Base-by-base conservation (phyloP, 1,140 invertebrate genomes). In the Saccostrea cuccullata region DNA sequence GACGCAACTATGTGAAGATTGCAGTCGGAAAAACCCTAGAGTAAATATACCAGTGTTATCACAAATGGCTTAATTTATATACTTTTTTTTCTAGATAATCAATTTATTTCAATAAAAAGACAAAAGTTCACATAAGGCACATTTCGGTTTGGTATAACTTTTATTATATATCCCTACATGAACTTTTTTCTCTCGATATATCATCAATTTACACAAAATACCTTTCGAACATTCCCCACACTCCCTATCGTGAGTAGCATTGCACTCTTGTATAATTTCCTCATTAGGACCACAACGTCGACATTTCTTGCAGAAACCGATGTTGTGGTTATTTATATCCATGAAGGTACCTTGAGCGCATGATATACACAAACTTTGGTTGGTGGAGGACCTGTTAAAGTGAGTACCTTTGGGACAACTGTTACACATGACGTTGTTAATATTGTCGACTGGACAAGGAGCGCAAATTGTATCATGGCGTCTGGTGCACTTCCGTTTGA, bases 271-370 rank as follows among this genome's bases (percentile, higher is more conserved):
- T 5, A 30, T 26, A 11, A 15, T 77, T 13, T 30, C 13, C 15
- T 77, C 70, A 77, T 77, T 23, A 15, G 70, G 70, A 30, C 70
- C 70, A 77, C 70, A 77, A 5, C 70, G 70, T 15, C 70, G 23
- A 77, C 70, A 77, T 15, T 11, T 77, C 26, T 77, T 77, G 26
- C 70, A 77, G 26, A 30, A 30, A 15, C 26, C 30, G 13, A 77
- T 30, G 26, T 30, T 15, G 26, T 77, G 70, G 11, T 36, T 17
- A 30, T 77, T 26, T 77, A 30, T 26, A 5, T 77, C 70, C 70
- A 77, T 77, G 13, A 30, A 77, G 1, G 26, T 77, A 30, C 11
- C 70, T 30, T 13, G 11, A 15, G 23, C 70, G 26, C 70, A 77
- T 0, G 26, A 30, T 26, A 77, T 26, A 77, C 26, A 15, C 2